phyloP scores from a whole-genome alignment of 2,888 invertebrate genomes.

The Limnephilus auricula region DNA sequence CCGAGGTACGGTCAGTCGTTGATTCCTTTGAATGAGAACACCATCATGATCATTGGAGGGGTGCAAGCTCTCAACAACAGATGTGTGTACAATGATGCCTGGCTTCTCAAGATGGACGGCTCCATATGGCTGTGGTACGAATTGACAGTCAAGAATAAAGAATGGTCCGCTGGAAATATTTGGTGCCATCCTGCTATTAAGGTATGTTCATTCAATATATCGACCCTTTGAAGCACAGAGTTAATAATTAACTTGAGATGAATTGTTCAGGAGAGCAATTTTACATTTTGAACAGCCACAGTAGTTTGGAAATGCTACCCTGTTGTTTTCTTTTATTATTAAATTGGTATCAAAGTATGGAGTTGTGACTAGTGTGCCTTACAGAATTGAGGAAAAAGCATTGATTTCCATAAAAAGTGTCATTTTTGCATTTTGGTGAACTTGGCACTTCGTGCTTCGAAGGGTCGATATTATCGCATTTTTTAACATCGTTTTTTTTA shows the following conservation, averaged over 20 bases:
- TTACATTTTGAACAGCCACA: no score
- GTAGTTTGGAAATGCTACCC: no score
- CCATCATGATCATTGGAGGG: conserved; percentile 90
- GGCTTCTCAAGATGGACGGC: conserved; percentile 89
- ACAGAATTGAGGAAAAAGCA: no score
- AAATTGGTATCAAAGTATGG: no score
- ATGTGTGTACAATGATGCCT: conserved; percentile 90
- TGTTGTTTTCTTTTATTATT: no score
- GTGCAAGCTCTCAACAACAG: conserved; percentile 90
- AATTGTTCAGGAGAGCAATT: no score
- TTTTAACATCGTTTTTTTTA: neutral
- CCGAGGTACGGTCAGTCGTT: conserved; percentile 97
- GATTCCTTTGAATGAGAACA: conserved; percentile 85
- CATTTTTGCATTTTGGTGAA: no score
- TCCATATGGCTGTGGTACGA: conserved; percentile 86
- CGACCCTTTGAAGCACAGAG: no score
- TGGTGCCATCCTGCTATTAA: conserved; percentile 96
- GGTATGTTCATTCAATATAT: conserved; percentile 66
- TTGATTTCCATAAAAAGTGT: no score
- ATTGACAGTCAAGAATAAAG: conserved; percentile 85
- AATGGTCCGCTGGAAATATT: conserved; percentile 90
- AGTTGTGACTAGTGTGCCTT: no score
- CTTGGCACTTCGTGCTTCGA: no score
- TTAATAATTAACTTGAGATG: no score
- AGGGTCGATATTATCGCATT: neutral